Base-by-base conservation (phyloP, 1,140 invertebrate genomes). In the Pararge aegeria region DNA sequence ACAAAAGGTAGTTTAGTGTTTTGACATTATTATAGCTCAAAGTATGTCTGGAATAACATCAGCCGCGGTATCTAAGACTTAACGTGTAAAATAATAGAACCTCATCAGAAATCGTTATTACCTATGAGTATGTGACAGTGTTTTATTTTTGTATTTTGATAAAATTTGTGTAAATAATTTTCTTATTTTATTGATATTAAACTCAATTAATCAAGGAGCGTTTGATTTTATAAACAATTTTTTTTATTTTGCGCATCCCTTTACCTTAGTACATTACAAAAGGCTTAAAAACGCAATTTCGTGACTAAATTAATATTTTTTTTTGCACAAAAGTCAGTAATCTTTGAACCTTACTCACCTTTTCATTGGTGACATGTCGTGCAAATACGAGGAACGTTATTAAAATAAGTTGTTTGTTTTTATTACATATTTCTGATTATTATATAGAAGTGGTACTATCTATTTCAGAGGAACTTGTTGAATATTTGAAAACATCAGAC, bases 121-220 rank as follows among this genome's bases (percentile, higher is more conserved):
- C 70, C 73, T 86, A 76, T 73, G 74, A 83, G 82, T 86, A 83
- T 75, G 85, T 88, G 83, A 87, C 84, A 87, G 83, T 88, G 82
- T 89, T 89, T 89, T 89, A 89, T 87, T 89, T 89, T 89, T 89
- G 85, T 89, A 89, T 89, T 88, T 89, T 89, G 85, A 89, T 89
- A 89, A 89, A 85, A 84, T 89, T 87, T 85, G 85, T 89, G 85
- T 89, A 89, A 87, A 89, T 89, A 89, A 83, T 89, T 87, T 87
- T 89, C 86, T 89, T 89, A 89, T 89, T 89, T 89, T 89, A 89
- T 89, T 89, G 86, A 89, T 89, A 89, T 87, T 89, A 89, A 89
- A 89, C 83, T 87, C 83, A 78, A 89, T 87, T 89, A 86, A 87
- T 86, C 83, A 76, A 80, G 59, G 61, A 55, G 48, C 68, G 42